Percentiles rank a stretch among this genome's conserved stretches.
Evolutionary conservation across 2,797 vertebrate species (phyloP).

Genomic region (Saxicola maurus): DNA sequence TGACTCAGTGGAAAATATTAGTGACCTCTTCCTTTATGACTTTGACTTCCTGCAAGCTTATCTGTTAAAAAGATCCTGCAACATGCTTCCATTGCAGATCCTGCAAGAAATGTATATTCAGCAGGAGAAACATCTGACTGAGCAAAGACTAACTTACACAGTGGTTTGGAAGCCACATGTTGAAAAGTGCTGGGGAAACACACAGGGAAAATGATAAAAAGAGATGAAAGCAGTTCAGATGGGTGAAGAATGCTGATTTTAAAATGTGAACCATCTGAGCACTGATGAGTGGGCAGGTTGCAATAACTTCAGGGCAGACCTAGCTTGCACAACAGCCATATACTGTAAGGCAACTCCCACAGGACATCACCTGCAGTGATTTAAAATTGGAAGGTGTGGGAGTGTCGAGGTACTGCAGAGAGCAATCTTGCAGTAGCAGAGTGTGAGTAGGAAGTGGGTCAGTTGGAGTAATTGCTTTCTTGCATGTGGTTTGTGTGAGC

Average conservation of each 20-base stretch:
- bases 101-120: constrained; percentile 30
- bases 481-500: neutral
- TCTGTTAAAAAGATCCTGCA: constrained; percentile 18
- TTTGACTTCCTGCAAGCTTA: constrained; percentile 10
- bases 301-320: neutral
- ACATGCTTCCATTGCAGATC: constrained; percentile 22
- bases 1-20: constrained; percentile 17
- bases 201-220: constrained; percentile 16
- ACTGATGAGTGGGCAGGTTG: neutral
- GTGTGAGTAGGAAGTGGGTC: constrained; percentile 14
- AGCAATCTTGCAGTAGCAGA: neutral
- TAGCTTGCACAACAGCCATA: neutral
- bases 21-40: constrained; percentile 13
- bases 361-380: neutral
- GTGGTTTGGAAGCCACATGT: constrained; percentile 52
- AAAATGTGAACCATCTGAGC: constrained; percentile 31
- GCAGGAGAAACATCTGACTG: constrained; percentile 42
- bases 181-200: constrained; percentile 31
- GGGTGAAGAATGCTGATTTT: neutral
- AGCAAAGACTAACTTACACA: constrained; percentile 25
- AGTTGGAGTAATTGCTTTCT: constrained; percentile 21
- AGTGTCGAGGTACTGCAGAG: neutral
- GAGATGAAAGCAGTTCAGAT: constrained; percentile 5
- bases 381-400: neutral
- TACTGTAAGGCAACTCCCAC: neutral